Percentiles rank a stretch among this genome's conserved stretches.
These are phyloP conservation scores for Caenorhabditis sp. DNA, from an alignment of 2,888 invertebrate genomes.

Conservation along the genomic window DNA sequence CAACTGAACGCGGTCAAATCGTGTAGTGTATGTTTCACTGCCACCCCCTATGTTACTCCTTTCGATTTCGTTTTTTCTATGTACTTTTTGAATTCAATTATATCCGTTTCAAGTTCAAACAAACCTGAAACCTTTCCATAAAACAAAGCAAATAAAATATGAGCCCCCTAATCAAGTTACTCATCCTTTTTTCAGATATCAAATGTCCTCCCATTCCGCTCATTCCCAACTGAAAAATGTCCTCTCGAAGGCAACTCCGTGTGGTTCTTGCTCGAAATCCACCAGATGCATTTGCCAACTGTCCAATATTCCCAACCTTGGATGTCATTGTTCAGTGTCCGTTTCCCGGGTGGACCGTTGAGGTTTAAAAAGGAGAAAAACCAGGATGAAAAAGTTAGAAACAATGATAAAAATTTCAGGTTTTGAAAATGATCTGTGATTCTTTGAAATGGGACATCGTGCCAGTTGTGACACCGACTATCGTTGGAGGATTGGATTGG, in stretches of 20 bases:
- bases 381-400: too few species aligned
- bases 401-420: slow-evolving; percentile 31
- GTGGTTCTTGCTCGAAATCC: slow-evolving; percentile 76
- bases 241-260: slow-evolving; percentile 63
- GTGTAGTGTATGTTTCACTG: too few species aligned
- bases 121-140: slow-evolving; percentile 27
- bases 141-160: slow-evolving; percentile 25
- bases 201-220: slow-evolving; percentile 20
- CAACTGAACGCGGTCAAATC: too few species aligned
- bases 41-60: too few species aligned
- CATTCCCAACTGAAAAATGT: slow-evolving; percentile 31
- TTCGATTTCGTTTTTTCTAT: background rate
- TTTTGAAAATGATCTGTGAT: slow-evolving; percentile 66
- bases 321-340: slow-evolving; percentile 73
- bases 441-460: slow-evolving; percentile 63
- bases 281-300: slow-evolving; percentile 76
- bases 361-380: slow-evolving; percentile 38
- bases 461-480: slow-evolving; percentile 53
- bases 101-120: slow-evolving; percentile 10
- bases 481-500: slow-evolving; percentile 68
- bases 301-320: slow-evolving; percentile 72
- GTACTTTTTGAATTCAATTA: background rate
- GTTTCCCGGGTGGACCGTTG: slow-evolving; percentile 77
- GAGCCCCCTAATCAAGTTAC: slow-evolving; percentile 13
- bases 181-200: slow-evolving; percentile 31